Evolutionary conservation across 2,888 invertebrate genomes (phyloP).

Genomic region (Argynnis bischoffii): DNA sequence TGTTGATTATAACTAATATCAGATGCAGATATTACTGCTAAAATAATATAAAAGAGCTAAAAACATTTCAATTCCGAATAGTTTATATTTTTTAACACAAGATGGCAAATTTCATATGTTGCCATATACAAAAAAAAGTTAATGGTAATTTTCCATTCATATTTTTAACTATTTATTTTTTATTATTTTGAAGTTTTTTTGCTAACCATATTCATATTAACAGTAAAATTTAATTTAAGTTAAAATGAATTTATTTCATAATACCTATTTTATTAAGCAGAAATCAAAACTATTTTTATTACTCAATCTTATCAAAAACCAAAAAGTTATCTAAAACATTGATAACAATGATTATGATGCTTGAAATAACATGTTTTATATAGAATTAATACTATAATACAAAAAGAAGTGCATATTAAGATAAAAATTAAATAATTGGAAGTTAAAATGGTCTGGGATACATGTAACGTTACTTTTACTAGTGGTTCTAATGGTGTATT

Average conservation of each 20-base stretch:
- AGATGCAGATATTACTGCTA: neutral
- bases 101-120: conserved; percentile 40
- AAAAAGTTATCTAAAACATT: conserved; percentile 4
- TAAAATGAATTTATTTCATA: neutral
- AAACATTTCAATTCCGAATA: conserved; percentile 21
- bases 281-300: neutral
- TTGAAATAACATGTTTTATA: neutral
- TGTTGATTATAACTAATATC: neutral
- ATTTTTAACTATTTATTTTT: neutral
- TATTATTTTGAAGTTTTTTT: neutral
- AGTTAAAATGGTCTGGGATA: conserved; percentile 59
- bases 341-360: conserved; percentile 9
- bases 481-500: conserved; percentile 59
- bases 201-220: neutral
- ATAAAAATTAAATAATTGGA: neutral
- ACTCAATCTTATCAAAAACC: conserved; percentile 8
- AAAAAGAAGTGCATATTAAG: neutral
- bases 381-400: neutral
- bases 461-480: conserved; percentile 59
- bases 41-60: conserved; percentile 11
- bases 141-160: conserved; percentile 15
- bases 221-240: neutral
- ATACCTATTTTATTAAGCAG: neutral
- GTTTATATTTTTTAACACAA: conserved; percentile 33
- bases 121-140: conserved; percentile 25